phyloP scores from a whole-genome alignment of 1,140 invertebrate genomes.

The Drosophila kikkawai region DNA sequence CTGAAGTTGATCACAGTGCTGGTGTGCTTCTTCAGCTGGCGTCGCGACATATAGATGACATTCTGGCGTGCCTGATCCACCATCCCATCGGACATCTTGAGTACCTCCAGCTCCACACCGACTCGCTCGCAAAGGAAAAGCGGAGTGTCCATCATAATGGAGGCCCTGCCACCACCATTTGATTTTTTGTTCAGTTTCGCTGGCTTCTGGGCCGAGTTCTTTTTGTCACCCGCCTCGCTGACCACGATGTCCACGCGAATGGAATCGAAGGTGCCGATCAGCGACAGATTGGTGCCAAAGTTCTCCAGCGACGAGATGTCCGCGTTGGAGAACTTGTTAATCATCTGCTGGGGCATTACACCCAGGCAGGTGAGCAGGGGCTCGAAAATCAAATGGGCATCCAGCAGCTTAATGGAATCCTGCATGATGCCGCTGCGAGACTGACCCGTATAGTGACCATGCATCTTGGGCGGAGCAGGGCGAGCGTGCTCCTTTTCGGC shows the following conservation, averaged over 20 bases:
- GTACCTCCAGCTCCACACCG: conserved; percentile 94
- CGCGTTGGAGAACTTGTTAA: conserved; percentile 85
- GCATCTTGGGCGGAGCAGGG: conserved; percentile 62
- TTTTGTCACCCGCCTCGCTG: conserved; percentile 89
- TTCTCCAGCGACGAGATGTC: conserved; percentile 91
- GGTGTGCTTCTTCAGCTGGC: conserved; percentile 95
- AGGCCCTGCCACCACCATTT: conserved; percentile 86
- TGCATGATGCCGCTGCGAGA: conserved; percentile 88
- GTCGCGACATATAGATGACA: conserved; percentile 93
- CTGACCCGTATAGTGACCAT: conserved; percentile 47
- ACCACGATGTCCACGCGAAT: conserved; percentile 98
- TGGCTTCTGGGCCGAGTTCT: conserved; percentile 61
- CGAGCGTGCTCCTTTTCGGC: conserved; percentile 67
- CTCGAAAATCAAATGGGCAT: conserved; percentile 97
- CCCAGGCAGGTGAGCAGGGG: conserved; percentile 93
- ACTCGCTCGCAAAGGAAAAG: conserved; percentile 97
- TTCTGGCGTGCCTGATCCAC: conserved; percentile 93
- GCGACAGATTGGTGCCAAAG: conserved; percentile 94
- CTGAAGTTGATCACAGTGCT: conserved; percentile 95
- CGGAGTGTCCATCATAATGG: conserved; percentile 92
- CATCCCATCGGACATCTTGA: conserved; percentile 95
- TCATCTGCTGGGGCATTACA: conserved; percentile 94
- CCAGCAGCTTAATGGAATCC: conserved; percentile 92
- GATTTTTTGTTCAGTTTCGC: conserved; percentile 71
- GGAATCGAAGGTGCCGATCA: conserved; percentile 94